Conservation (phyloP, 2,888 invertebrate genomes). For the Latrodectus elegans region DNA sequence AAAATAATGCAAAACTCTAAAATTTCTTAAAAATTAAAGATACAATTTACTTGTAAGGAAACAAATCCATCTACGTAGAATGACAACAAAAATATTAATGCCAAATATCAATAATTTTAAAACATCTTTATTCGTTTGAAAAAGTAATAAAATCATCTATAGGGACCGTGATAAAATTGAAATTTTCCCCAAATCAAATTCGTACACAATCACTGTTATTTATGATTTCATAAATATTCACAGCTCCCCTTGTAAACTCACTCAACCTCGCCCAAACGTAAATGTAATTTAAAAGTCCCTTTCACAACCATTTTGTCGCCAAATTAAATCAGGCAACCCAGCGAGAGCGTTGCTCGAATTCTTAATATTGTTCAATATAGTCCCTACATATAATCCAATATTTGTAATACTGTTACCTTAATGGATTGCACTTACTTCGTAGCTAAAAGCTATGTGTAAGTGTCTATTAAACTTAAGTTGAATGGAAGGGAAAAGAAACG, state of each 20-base stretch:
- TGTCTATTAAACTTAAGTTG: conserved; percentile 23
- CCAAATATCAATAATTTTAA: no score
- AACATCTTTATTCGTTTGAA: no score
- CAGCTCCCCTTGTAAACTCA: neutral
- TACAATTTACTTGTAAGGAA: no score
- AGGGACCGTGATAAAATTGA: no score
- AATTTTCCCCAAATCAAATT: no score
- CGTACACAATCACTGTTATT: neutral
- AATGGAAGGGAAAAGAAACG: neutral
- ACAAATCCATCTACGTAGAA: no score
- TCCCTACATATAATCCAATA: conserved; percentile 35
- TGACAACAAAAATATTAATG: no score
- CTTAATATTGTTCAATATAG: conserved; percentile 39
- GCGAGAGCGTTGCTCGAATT: conserved; percentile 11
- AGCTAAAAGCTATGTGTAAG: conserved; percentile 9
- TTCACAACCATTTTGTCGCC: neutral
- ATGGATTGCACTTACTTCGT: neutral
- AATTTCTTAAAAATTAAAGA: no score
- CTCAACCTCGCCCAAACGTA: neutral
- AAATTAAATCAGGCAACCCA: conserved; percentile 33
- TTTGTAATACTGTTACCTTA: conserved; percentile 6
- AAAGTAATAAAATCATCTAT: no score
- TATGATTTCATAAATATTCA: neutral
- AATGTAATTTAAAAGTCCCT: conserved; percentile 26
- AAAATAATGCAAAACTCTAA: no score